Base-by-base conservation (phyloP, 2,113 vertebrate genomes). In the Tachuris rubrigastra region DNA sequence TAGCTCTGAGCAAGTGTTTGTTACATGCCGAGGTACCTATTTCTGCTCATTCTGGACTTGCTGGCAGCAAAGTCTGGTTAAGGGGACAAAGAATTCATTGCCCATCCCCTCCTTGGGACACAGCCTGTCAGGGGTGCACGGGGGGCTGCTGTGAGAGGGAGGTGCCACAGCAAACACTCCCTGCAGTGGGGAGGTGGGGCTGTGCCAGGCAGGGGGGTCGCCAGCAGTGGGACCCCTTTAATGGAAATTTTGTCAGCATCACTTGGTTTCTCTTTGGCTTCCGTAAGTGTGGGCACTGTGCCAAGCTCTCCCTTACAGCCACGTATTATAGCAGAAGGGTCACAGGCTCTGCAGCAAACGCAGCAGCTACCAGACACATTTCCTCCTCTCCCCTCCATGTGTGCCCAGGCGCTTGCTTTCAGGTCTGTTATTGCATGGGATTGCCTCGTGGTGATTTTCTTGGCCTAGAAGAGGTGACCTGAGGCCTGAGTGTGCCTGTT, bases 361-460 rank as follows among this genome's bases (percentile, higher is more conserved):
- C 0, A 1, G 22, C 81, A 69, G 74, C 85, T 89, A 46, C 41
- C 44, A 49, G n/a, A 41, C 44, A 69, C 0, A 1, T 79, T 63
- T 80, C 67, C 27, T 91, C 31, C 59, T 93, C 50, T 53, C 73
- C 33, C 68, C 46, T 81, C 78, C 50, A 46, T 47, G 67, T 85
- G 75, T 90, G 81, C 87, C 87, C 55, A 75, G 65, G 37, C 1
- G 66, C 91, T 91, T 96, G 93, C 93, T 90, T 69, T 95, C 85
- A 80, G 95, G 66, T 91, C 78, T 85, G 49, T 87, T 85, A 52
- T 6, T 97, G 96, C 96, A 97, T 96, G 95, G 75, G 56, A 14
- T 52, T 91, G 92, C 79, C 74, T 83, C 28, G 3, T 59, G 75
- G 47, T 2, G 35, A 65, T 80, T 91, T 90, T 69, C 65, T 77